phyloP scores from a whole-genome alignment of 2,888 invertebrate genomes.

The Sphinx pinastri region DNA sequence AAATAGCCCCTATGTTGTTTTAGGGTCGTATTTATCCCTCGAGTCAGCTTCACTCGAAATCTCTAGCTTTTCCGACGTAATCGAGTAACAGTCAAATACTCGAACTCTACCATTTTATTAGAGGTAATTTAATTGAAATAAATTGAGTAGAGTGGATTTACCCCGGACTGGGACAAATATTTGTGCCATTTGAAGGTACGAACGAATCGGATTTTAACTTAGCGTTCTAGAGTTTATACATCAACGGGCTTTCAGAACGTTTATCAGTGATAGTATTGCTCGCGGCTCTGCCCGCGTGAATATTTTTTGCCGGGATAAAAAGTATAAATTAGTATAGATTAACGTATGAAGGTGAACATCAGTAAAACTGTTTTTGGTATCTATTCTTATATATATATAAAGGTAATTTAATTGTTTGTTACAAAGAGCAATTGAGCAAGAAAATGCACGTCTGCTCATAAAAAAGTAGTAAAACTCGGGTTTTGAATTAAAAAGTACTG shows the following conservation, averaged over 20 bases:
- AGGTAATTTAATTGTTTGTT: too few species aligned
- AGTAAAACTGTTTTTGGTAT: too few species aligned
- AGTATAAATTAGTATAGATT: too few species aligned
- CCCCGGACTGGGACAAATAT: constrained; percentile 7
- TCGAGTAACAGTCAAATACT: constrained; percentile 20
- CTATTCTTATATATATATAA: too few species aligned
- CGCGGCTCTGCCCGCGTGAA: too few species aligned
- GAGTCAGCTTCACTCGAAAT: constrained; percentile 19
- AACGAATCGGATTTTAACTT: constrained; percentile 1
- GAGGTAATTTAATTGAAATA: constrained; percentile 23
- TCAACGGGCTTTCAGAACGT: not conserved
- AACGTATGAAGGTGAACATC: too few species aligned
- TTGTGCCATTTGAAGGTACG: constrained; percentile 1
- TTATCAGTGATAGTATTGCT: too few species aligned
- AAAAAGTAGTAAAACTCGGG: too few species aligned
- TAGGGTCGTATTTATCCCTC: constrained; percentile 5
- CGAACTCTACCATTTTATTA: constrained; percentile 21
- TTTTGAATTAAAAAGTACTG: too few species aligned
- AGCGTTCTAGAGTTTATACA: not conserved
- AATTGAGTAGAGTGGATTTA: constrained; percentile 18
- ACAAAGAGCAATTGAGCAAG: too few species aligned
- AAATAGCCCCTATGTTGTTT: constrained; percentile 10
- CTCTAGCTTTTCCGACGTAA: constrained; percentile 10
- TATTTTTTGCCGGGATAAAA: too few species aligned
- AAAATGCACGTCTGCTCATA: too few species aligned